These are phyloP conservation scores for Anagyrus pseudococci DNA, from an alignment of 2,888 invertebrate species.

Conservation along the genomic window DNA sequence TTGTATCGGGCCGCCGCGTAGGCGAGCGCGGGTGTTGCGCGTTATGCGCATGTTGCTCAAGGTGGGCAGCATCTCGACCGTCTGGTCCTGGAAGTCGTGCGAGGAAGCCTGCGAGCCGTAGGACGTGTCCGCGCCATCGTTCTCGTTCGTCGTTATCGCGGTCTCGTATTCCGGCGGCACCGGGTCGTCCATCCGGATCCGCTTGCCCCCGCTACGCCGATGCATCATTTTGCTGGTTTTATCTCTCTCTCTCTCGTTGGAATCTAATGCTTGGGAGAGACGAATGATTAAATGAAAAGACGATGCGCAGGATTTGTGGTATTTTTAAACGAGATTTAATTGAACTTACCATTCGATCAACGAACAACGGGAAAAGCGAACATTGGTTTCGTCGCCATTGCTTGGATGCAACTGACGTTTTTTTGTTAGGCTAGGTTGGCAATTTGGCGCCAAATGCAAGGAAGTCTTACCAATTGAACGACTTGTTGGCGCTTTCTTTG, in stretches of 20 bases:
- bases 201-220: constrained; percentile 87
- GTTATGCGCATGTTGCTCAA: constrained; percentile 60
- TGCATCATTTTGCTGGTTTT: constrained; percentile 62
- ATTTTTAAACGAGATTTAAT: not conserved
- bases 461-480: too few relatives aligned
- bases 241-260: not conserved
- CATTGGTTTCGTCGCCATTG: not conserved
- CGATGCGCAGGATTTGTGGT: not conserved
- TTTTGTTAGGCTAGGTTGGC: too few relatives aligned
- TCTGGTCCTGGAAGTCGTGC: constrained; percentile 27
- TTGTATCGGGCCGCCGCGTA: constrained; percentile 57
- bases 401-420: too few relatives aligned
- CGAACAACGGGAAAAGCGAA: not conserved
- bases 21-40: constrained; percentile 59
- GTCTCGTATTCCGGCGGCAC: constrained; percentile 85
- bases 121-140: constrained; percentile 63
- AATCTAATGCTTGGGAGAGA: not conserved
- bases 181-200: constrained; percentile 91
- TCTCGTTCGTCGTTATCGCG: constrained; percentile 67
- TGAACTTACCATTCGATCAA: not conserved
- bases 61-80: constrained; percentile 39
- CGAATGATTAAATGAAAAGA: not conserved
- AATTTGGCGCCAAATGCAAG: too few relatives aligned
- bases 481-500: too few relatives aligned
- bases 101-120: constrained; percentile 25